These are phyloP conservation scores for Dicrurus megarhynchus DNA, from an alignment of 2,113 vertebrate genomes.

Conservation along the genomic window DNA sequence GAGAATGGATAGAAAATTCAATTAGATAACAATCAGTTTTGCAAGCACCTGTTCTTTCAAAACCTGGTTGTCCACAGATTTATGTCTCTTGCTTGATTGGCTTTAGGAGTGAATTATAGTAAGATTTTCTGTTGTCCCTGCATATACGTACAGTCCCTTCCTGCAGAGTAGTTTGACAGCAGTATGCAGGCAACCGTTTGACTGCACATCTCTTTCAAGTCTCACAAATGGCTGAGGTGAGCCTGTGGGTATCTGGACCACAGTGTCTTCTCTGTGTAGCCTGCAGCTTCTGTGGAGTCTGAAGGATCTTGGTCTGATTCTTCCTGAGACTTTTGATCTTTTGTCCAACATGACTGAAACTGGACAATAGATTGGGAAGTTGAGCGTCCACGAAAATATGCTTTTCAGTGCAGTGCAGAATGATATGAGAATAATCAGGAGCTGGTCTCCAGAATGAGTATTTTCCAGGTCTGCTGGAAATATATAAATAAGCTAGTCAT, in stretches of 20 bases:
- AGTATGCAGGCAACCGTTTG: neutral
- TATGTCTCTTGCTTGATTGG: neutral
- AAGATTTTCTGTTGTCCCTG: neutral
- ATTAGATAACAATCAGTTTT: neutral
- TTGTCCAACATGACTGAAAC: neutral
- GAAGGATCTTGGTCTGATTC: neutral
- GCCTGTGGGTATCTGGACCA: neutral
- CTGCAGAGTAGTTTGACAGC: neutral
- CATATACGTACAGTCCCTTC: neutral
- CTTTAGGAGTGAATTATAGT: neutral
- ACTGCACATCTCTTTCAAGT: neutral
- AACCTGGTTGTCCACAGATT: neutral
- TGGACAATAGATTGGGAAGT: neutral
- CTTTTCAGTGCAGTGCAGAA: neutral
- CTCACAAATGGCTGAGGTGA: neutral
- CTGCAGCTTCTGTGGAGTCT: neutral
- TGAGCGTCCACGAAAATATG: accelerated
- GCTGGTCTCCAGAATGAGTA: neutral
- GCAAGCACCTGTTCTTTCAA: neutral
- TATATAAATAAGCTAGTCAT: neutral
- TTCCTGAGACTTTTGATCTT: neutral
- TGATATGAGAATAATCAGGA: neutral
- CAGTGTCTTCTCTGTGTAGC: neutral
- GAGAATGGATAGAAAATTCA: neutral
- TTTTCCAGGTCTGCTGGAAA: neutral